Evolutionary conservation across 2,888 invertebrate genomes (phyloP).

Genomic region (Catotricha subobsoleta): DNA sequence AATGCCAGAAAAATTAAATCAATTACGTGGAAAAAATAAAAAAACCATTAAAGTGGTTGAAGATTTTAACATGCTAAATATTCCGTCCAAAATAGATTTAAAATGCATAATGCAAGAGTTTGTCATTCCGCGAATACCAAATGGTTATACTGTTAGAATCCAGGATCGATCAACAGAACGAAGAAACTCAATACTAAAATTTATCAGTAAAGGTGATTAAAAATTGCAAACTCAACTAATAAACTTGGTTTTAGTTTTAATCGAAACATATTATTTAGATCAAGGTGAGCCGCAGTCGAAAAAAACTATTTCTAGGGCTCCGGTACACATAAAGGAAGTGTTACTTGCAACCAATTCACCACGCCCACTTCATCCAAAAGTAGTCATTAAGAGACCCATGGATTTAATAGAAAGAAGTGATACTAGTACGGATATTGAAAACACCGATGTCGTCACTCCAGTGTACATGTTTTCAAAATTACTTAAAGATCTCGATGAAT

Average conservation of each 20-base stretch:
- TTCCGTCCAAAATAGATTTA: constrained; percentile 24
- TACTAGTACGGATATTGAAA: background rate
- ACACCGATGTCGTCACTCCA: background rate
- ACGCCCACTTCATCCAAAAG: constrained; percentile 20
- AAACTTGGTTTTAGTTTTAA: too few species aligned
- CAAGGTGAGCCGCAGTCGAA: background rate
- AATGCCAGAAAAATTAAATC: constrained; percentile 13
- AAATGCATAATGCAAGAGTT: constrained; percentile 24
- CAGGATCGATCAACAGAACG: constrained; percentile 15
- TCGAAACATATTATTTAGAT: too few species aligned
- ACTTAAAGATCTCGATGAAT: constrained; percentile 21
- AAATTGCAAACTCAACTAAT: too few species aligned
- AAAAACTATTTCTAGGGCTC: background rate
- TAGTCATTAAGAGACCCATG: constrained; percentile 15
- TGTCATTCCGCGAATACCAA: constrained; percentile 25
- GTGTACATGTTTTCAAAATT: constrained; percentile 15
- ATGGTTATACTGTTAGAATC: constrained; percentile 21
- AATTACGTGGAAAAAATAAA: too few species aligned
- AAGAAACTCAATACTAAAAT: constrained; percentile 4
- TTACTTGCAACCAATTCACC: constrained; percentile 22
- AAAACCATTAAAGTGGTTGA: background rate
- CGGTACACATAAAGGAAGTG: constrained; percentile 19
- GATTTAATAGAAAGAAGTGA: background rate
- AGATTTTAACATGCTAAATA: constrained; percentile 25
- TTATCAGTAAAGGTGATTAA: background rate